Base-by-base conservation (phyloP, 2,113 vertebrate species). In the Elachura formosa region DNA sequence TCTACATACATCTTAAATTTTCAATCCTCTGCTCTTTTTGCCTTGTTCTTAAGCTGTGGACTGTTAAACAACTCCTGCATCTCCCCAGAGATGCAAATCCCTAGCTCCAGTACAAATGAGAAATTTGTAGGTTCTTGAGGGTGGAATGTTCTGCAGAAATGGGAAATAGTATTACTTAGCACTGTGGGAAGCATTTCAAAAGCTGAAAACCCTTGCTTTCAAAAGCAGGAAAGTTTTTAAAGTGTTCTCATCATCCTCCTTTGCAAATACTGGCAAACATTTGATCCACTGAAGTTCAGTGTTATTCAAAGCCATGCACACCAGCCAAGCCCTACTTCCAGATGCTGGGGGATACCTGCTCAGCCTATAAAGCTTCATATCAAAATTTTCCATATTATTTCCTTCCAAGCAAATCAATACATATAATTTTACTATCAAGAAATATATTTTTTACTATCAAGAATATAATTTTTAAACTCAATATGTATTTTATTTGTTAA, bases 401-500 rank as follows among this genome's bases (percentile, higher is more conserved):
- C 49, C 56, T 78, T 94, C 49, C 56, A 93, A 94, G 69, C 11
- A 17, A 87, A 92, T 72, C 45, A 91, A 43, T 74, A 94, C 96
- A 95, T 91, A 73, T 46, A 12, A 62, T 91, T 96, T 93, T 85
- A 84, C n/a, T n/a, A n/a, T n/a, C n/a, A n/a, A n/a, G n/a, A n/a
- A n/a, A n/a, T n/a, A n/a, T n/a, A n/a, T n/a, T n/a, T n/a, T n/a
- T n/a, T n/a, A n/a, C n/a, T n/a, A n/a, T n/a, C n/a, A n/a, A n/a
- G n/a, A n/a, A n/a, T n/a, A n/a, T n/a, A 85, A 45, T 83, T 66
- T 79, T 92, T 96, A 87, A 96, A 94, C 81, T 91, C 74, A 68
- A 40, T 92, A 95, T 87, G 62, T 95, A 90, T 97, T 96, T 96
- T 82, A 73, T 96, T 97, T 92, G 87, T 97, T 97, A 96, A 74